Conservation (phyloP, 2,113 vertebrate species). For the Gopherus flavomarginatus region DNA sequence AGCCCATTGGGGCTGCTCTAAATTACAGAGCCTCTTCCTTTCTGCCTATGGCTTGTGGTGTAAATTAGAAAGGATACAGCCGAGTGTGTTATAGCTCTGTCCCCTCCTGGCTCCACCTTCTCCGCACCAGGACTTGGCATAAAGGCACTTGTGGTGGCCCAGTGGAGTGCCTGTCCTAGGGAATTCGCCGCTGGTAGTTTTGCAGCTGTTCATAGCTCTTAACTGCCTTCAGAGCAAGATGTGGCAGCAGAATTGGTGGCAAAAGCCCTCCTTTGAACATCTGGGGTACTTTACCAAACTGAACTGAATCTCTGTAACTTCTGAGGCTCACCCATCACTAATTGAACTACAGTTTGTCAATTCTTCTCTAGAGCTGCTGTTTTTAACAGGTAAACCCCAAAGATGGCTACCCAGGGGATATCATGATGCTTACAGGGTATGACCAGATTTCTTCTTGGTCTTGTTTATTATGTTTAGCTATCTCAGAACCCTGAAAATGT, state of each 20-base stretch:
- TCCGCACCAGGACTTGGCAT: neutral
- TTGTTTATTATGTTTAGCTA: neutral
- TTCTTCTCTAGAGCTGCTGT: neutral
- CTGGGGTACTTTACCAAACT: neutral
- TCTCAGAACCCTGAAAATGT: neutral
- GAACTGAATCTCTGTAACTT: neutral
- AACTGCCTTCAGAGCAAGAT: neutral
- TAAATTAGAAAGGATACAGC: neutral
- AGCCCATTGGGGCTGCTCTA: neutral
- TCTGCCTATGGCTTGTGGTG: neutral
- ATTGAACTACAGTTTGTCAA: neutral
- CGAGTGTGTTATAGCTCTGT: neutral
- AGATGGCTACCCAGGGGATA: neutral
- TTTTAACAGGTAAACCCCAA: fast-evolving
- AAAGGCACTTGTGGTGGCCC: neutral
- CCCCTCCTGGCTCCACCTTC: neutral
- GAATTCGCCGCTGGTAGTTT: neutral
- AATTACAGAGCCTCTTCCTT: neutral
- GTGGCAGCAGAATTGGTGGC: neutral
- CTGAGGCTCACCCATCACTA: neutral
- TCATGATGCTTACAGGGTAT: fast-evolving
- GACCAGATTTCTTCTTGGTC: neutral
- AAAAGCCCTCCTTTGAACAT: neutral
- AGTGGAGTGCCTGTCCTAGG: neutral
- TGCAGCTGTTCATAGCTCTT: neutral